Evolutionary conservation across 2,797 vertebrate genomes (phyloP), one percentile per base, ranked within the genome.

Genomic region (Sebastolobus alascanus): DNA sequence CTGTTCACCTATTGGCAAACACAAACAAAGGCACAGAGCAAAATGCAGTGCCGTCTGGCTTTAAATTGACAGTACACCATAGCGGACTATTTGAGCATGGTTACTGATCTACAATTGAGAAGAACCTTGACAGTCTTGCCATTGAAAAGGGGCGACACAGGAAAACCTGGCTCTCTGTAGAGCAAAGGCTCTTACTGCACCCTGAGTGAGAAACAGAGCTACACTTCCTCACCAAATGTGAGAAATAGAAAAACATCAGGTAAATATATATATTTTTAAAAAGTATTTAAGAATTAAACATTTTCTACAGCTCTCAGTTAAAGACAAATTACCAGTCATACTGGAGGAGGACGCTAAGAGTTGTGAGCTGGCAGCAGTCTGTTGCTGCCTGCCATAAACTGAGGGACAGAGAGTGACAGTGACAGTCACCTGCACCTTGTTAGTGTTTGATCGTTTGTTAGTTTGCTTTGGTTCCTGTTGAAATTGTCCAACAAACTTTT

Each of bases 231-330:
- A 64, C 6, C 35, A 38, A 64, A 64, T 38, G 61, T 12, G 11
- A 37, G 22, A 13, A 64, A 63, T 63, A 13, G 1, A 22, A 37
- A n/a, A 46, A 46, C 40, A 46, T 46, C 9, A 20, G 10, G 20
- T 2, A 35, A n/a, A 63, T 13, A 27, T 6, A 12, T 14, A 14
- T 40, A 9, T 40, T 12, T 55, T 1, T 0, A 54, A 56, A 35
- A 35, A 6, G 0, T 20, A 20, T 29, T 58, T 16, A 35, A 61
- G 20, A 63, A 22, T 0, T n/a, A 63, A 12, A 37, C 0, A 0
- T 46, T 46, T 35, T 63, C 33, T 7, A n/a, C 60, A 63, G 60
- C 60, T 37, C 33, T 22, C 12, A 63, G 13, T 7, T 37, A 11
- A 63, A 13, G 0, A 63, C 33, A 63, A 4, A 63, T 37, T n/a